A percentile compares a stretch with the other conserved stretches of the same genome.
Conservation (phyloP, 2,113 vertebrate species). For the Amphiprion percula region DNA sequence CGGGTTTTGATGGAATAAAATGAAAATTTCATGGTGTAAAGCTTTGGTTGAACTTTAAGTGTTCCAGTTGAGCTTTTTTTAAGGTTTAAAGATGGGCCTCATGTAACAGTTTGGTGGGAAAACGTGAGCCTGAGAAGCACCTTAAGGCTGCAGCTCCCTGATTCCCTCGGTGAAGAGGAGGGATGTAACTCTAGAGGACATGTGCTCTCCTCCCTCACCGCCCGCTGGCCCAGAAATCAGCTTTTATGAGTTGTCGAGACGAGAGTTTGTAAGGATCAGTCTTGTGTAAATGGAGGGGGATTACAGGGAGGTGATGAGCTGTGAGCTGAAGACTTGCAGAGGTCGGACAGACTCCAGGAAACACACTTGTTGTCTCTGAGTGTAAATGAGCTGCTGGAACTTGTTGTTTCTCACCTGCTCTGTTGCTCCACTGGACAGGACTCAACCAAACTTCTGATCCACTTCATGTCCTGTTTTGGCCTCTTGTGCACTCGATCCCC, state of each 20-base stretch:
- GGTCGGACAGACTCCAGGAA: conserved; percentile 51
- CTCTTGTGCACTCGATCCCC: too few relatives aligned
- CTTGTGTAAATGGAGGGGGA: conserved; percentile 55
- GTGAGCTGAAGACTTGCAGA: conserved; percentile 62
- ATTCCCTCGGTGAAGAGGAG: too few relatives aligned
- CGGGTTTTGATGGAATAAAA: background rate
- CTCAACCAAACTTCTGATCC: background rate
- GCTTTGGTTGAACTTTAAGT: too few relatives aligned
- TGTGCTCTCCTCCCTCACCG: background rate
- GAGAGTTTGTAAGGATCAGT: conserved; percentile 35
- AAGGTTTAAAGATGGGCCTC: too few relatives aligned
- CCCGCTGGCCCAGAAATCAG: conserved; percentile 34
- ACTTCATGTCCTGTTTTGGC: background rate
- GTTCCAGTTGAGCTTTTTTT: too few relatives aligned
- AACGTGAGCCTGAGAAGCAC: too few relatives aligned
- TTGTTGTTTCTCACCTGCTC: background rate
- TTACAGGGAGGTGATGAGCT: conserved; percentile 56
- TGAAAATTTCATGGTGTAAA: background rate
- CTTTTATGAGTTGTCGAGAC: conserved; percentile 58
- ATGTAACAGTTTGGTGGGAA: too few relatives aligned
- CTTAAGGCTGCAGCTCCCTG: too few relatives aligned
- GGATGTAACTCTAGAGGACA: too few relatives aligned
- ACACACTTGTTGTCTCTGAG: background rate
- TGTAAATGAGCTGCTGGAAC: conserved; percentile 27
- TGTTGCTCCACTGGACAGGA: background rate